Conservation (phyloP, 2,888 invertebrate genomes). For the Eupsilia transversa region DNA sequence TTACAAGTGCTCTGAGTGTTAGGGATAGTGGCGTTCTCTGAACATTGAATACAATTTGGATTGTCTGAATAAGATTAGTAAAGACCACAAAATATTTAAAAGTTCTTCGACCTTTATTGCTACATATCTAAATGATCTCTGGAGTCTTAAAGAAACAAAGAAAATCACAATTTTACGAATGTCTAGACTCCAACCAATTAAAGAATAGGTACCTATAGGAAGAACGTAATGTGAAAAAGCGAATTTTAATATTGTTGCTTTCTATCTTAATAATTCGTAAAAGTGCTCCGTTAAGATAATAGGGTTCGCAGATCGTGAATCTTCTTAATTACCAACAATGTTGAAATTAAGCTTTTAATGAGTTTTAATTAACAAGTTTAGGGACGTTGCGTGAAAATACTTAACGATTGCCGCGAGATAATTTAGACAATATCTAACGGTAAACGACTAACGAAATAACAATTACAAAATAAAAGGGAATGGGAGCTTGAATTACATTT, state of each 20-base stretch:
- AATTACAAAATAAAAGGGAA: conserved; percentile 38
- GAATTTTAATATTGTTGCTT: conserved; percentile 79
- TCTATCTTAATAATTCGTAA: conserved; percentile 84
- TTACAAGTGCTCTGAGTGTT: conserved; percentile 15
- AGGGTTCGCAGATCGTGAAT: conserved; percentile 87
- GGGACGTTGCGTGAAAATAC: conserved; percentile 82
- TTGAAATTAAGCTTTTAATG: conserved; percentile 88
- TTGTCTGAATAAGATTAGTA: conserved; percentile 1
- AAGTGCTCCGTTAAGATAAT: conserved; percentile 84
- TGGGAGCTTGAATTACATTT: conserved; percentile 21
- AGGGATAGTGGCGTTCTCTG: conserved; percentile 13
- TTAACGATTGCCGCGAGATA: conserved; percentile 77
- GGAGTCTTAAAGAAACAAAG: not conserved
- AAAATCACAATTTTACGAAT: conserved; percentile 4
- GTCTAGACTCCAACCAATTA: conserved; percentile 51
- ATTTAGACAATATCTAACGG: conserved; percentile 69
- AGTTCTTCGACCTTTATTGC: conserved; percentile 11
- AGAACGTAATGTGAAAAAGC: conserved; percentile 63
- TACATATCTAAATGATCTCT: not conserved
- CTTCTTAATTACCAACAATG: conserved; percentile 89
- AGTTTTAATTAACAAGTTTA: conserved; percentile 89
- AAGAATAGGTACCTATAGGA: conserved; percentile 44
- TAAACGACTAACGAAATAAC: conserved; percentile 52
- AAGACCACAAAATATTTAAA: conserved; percentile 9
- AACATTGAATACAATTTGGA: conserved; percentile 29